Conservation (phyloP, 1,140 invertebrate genomes). For the Drosophila lacteicornis region DNA sequence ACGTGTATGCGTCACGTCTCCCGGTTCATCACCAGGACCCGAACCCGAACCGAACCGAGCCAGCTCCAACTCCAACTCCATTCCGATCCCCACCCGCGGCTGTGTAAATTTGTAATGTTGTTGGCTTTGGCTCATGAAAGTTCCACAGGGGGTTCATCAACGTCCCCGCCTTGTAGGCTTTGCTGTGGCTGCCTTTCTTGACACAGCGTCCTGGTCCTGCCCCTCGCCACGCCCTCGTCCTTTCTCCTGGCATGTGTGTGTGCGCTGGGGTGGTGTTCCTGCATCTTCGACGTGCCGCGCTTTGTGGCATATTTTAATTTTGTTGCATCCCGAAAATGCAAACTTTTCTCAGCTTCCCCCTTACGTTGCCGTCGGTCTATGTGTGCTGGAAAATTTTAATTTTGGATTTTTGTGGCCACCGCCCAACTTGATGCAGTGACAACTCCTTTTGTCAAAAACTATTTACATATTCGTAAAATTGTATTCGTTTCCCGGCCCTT, state of each 20-base stretch:
- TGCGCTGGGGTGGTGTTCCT: conserved; percentile 24
- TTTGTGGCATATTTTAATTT: conserved; percentile 82
- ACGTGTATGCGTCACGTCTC: conserved; percentile 59
- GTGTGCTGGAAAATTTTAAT: conserved; percentile 66
- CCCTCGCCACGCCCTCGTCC: neutral
- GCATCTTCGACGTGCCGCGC: conserved; percentile 72
- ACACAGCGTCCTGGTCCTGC: conserved; percentile 43
- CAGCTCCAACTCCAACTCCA: neutral
- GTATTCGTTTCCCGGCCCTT: conserved; percentile 50
- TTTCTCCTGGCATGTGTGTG: conserved; percentile 12
- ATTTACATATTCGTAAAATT: conserved; percentile 73
- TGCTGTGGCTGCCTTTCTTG: conserved; percentile 73
- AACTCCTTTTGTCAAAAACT: conserved; percentile 71
- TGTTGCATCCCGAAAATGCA: conserved; percentile 71
- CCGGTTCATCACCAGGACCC: conserved; percentile 34
- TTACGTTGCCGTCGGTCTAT: conserved; percentile 32
- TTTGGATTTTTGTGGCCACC: conserved; percentile 66
- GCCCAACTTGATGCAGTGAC: conserved; percentile 58
- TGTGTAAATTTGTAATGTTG: conserved; percentile 65
- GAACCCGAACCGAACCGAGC: neutral
- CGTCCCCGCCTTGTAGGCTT: conserved; percentile 58
- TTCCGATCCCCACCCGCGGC: conserved; percentile 6
- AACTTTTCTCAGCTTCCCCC: conserved; percentile 55
- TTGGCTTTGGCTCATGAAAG: conserved; percentile 58
- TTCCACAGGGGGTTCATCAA: conserved; percentile 56